Conservation (phyloP, 2,113 vertebrate species). For the Antigone vipio region DNA sequence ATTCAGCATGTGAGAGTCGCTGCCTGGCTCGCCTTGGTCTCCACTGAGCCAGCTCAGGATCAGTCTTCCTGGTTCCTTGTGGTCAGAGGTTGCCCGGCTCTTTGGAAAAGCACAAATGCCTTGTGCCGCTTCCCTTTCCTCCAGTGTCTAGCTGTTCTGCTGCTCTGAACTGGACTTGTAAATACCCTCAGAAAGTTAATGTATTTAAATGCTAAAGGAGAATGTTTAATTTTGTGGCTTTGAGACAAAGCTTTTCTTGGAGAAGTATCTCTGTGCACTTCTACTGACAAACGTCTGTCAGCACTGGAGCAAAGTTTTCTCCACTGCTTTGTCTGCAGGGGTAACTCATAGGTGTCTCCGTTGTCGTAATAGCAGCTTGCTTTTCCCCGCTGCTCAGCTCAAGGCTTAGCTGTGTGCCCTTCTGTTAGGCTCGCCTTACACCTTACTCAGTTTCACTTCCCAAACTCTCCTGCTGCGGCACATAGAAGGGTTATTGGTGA, state of each 20-base stretch:
- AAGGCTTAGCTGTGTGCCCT: background rate
- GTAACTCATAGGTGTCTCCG: background rate
- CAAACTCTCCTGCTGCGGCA: background rate
- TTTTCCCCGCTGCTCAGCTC: background rate
- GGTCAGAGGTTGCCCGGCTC: background rate
- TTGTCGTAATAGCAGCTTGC: background rate
- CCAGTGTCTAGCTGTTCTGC: slow-evolving; percentile 45
- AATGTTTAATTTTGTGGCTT: slow-evolving; percentile 69
- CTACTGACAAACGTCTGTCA: slow-evolving; percentile 62
- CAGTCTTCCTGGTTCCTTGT: background rate
- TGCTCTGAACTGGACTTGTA: slow-evolving; percentile 70
- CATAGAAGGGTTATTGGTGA: background rate
- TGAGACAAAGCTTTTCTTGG: slow-evolving; percentile 50
- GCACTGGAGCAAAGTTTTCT: slow-evolving; percentile 64
- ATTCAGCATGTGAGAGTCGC: background rate
- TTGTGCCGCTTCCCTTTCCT: slow-evolving; percentile 44
- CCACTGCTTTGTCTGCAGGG: slow-evolving; percentile 65
- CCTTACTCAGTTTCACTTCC: background rate
- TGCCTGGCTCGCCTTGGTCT: background rate
- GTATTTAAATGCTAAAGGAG: slow-evolving; percentile 71
- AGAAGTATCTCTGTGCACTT: slow-evolving; percentile 62
- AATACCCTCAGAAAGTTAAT: slow-evolving; percentile 63
- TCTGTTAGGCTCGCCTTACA: background rate
- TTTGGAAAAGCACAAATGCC: slow-evolving; percentile 61
- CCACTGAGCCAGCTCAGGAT: background rate